Base-by-base conservation (phyloP, 2,113 vertebrate species). In the Hirundichthys speculiger region DNA sequence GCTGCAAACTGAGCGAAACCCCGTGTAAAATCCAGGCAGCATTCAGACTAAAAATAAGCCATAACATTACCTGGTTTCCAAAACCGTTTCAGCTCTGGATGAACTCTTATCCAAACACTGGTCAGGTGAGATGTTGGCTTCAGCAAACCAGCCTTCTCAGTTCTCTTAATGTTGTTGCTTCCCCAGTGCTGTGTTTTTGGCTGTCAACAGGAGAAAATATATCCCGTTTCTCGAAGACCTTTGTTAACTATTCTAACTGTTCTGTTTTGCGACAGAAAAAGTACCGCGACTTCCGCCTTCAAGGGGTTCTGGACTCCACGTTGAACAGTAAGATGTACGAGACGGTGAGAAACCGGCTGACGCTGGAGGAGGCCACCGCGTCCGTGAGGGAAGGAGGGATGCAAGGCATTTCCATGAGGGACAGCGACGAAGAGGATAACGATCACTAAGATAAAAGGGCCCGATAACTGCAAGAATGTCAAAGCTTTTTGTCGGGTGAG, bases 261-360 rank as follows among this genome's bases (percentile, higher is more conserved):
- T 55, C 21, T 65, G 2, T 62, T 62, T 55, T 10, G n/a, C 30
- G 20, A 40, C 9, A 99, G 98, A 99, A 99, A 94, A 96, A 94
- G n/a, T 99, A 98, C 78, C 93, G 97, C 25, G 98, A 99, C 90
- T 99, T 99, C 90, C 94, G 98, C 79, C 95, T 99, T 72, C 98
- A 99, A 93, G 98, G 98, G 0, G 98, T 99, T n/a, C 91, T 97
- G 90, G 98, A 99, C 93, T 98, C 96, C n/a, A 99, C 97, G 15
- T 80, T 99, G 60, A 98, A 98, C 93, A 98, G 94, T 89, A 99
- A 99, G 94, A 98, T 97, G 88, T 99, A 99, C 0, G 98, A 99
- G 57, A 99, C 96, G 1, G 94, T 99, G 82, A 93, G 96, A 72
- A 99, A 96, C 91, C 93, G 98, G 3, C 94, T 99, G 82, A 96